Conservation (phyloP, 2,113 vertebrate species). For the Verasper variegatus region DNA sequence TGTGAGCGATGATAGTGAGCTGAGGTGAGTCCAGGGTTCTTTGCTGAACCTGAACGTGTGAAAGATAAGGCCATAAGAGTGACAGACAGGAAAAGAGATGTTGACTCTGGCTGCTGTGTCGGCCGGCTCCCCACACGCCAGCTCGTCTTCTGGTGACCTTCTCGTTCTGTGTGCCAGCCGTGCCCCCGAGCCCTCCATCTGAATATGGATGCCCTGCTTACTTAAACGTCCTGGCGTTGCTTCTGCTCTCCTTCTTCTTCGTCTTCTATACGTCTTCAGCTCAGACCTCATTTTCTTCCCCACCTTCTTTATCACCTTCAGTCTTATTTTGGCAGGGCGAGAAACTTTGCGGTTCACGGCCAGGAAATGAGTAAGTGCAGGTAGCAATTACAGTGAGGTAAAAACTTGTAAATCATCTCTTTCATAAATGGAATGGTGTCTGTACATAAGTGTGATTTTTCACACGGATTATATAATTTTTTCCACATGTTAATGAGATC, state of each 20-base stretch:
- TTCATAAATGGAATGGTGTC: not conserved
- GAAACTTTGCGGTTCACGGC: conserved; percentile 27
- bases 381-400: not conserved
- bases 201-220: conserved; percentile 72
- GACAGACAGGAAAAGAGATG: conserved; percentile 41
- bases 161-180: conserved; percentile 59
- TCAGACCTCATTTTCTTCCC: conserved; percentile 46
- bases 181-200: conserved; percentile 53
- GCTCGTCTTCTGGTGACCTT: conserved; percentile 62
- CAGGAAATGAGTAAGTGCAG: conserved; percentile 17
- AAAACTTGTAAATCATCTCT: conserved; percentile 11
- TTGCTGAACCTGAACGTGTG: conserved; percentile 7
- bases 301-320: conserved; percentile 62
- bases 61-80: conserved; percentile 12
- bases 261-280: conserved; percentile 4
- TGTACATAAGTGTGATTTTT: not conserved
- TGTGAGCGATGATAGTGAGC: not conserved
- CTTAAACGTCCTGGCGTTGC: conserved; percentile 47
- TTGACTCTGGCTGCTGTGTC: conserved; percentile 46
- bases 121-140: conserved; percentile 34
- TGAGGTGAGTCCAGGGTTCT: not conserved
- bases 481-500: too few species aligned
- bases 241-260: not conserved
- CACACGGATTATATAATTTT: not conserved
- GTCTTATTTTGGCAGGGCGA: conserved; percentile 42